Evolutionary conservation across 92 coral and sea anemone genomes (phyloP).

Genomic region (Porites evermanni): DNA sequence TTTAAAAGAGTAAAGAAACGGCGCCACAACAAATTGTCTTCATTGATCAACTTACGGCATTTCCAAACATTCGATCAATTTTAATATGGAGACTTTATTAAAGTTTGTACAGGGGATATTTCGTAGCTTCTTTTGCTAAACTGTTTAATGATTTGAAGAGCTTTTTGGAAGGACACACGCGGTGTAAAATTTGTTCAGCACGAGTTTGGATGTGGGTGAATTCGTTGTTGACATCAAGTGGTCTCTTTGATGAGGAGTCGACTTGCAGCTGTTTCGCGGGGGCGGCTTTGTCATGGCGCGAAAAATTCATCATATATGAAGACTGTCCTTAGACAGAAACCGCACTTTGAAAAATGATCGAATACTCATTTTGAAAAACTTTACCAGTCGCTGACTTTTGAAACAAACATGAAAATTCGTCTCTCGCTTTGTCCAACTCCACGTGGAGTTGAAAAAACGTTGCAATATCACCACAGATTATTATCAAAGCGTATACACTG

Average conservation of each 20-base stretch:
- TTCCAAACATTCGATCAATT: constrained; percentile 6
- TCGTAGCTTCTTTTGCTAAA: neutral
- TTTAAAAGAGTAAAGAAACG: constrained; percentile 18
- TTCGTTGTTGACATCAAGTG: constrained; percentile 10
- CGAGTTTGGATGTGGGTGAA: constrained; percentile 30
- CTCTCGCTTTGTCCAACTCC: neutral
- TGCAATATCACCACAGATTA: neutral
- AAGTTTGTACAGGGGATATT: neutral
- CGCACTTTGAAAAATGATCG: neutral
- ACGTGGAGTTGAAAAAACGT: neutral
- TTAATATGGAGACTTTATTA: neutral
- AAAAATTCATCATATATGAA: neutral
- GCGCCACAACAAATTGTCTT: constrained; percentile 13
- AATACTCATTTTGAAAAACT: neutral
- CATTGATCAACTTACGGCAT: constrained; percentile 6
- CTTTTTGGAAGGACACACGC: constrained; percentile 16
- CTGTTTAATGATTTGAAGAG: neutral
- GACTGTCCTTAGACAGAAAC: constrained; percentile 16
- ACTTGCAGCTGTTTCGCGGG: constrained; percentile 32
- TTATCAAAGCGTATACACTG: constrained; percentile 8
- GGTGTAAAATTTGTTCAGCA: neutral
- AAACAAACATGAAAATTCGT: neutral
- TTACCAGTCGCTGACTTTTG: neutral
- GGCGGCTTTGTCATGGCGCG: constrained; percentile 31
- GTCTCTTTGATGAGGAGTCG: neutral